Evolutionary conservation across 2,888 invertebrate genomes (phyloP).

Genomic region (Ochropacha duplaris): DNA sequence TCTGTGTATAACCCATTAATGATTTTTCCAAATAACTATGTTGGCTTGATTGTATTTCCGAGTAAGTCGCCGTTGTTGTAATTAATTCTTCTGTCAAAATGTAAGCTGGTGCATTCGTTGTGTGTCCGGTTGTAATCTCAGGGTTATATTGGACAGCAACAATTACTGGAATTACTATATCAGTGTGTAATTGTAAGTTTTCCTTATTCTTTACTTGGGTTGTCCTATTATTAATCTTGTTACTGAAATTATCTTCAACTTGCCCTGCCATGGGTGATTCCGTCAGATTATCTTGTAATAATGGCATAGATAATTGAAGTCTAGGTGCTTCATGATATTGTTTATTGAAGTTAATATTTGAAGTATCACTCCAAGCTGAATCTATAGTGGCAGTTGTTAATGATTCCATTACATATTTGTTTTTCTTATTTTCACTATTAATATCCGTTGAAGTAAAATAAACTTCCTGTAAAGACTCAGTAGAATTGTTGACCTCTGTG

Average conservation of each 20-base stretch:
- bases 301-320: background rate
- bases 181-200: background rate
- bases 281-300: background rate
- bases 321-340: background rate
- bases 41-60: background rate
- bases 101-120: background rate
- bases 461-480: too few relatives aligned
- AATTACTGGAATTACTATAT: background rate
- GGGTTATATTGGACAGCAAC: background rate
- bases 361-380: too few relatives aligned
- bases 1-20: background rate
- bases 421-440: too few relatives aligned
- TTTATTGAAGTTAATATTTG: background rate
- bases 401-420: too few relatives aligned
- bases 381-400: too few relatives aligned
- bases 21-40: background rate
- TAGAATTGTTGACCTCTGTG: too few relatives aligned
- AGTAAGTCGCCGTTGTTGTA: background rate
- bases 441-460: too few relatives aligned
- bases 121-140: background rate
- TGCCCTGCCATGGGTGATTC: background rate
- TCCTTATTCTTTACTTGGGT: background rate
- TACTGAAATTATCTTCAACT: background rate
- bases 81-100: background rate
- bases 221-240: background rate